These are phyloP conservation scores for Chloroceryle amazona DNA, from an alignment of 2,797 vertebrate species.

Conservation along the genomic window DNA sequence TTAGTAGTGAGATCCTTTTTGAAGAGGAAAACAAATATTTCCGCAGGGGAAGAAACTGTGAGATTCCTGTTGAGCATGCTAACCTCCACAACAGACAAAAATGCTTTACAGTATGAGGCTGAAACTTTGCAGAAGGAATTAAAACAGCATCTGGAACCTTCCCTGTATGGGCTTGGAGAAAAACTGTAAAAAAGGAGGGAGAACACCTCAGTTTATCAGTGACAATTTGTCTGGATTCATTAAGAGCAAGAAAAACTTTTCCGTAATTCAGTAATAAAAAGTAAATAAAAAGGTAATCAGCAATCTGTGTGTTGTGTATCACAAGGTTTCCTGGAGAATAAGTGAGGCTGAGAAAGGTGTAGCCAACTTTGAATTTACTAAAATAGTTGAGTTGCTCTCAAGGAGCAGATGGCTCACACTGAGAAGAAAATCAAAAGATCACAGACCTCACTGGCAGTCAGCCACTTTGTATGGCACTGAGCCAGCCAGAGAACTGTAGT, in stretches of 20 bases:
- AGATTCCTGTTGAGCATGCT: not conserved
- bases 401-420: slow-evolving; percentile 16
- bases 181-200: not conserved
- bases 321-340: not conserved
- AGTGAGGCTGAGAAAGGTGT: not conserved
- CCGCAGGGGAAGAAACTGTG: not conserved
- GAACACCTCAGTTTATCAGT: not conserved
- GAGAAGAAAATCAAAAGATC: slow-evolving; percentile 45
- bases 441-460: slow-evolving; percentile 8
- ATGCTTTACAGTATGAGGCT: not conserved
- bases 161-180: not conserved
- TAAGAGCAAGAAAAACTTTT: not conserved
- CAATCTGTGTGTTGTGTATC: not conserved
- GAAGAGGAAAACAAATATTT: not conserved
- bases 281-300: not conserved
- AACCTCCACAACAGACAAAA: not conserved
- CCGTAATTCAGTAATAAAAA: not conserved
- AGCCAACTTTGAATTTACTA: not conserved
- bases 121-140: not conserved
- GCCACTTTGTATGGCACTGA: not conserved
- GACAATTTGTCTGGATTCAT: not conserved
- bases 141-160: not conserved
- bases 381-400: not conserved
- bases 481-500: not conserved
- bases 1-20: not conserved